Evolutionary conservation across 1,140 invertebrate genomes (phyloP), one percentile per base, ranked within the genome.

Genomic region (Sycophila sp.): DNA sequence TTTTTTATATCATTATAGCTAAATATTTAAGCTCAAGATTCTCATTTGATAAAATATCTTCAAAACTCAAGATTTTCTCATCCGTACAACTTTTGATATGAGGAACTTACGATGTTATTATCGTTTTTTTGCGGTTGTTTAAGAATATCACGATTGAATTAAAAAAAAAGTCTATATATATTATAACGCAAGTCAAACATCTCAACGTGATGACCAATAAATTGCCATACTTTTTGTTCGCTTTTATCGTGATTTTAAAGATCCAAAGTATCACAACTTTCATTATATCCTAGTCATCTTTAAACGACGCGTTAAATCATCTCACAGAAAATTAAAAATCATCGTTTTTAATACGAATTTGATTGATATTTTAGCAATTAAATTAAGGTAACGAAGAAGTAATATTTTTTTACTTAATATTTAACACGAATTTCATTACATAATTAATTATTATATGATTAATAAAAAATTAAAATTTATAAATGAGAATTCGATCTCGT

Each of bases 11-110:
- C 8, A 22, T 68, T 49, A 59, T 1, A 47, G 22, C 42, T 67
- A 59, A 58, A 47, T 42, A 45, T 30, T 22, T 59, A 68, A 68
- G 55, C 40, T 58, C 28, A 34, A 45, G 28, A 47, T 68, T 38
- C 32, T 60, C 47, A 47, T 51, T 68, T 51, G n/a, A 60, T 49
- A 56, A 13, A 55, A 69, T 55, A 69, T 55, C 63, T 69, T 69
- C 58, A 69, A 69, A 69, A 69, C 68, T 69, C 68, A 69, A 69
- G 59, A 69, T 63, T 62, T 69, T 69, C 68, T 63, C 47, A 42
- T 69, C 55, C 19, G 17, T 63, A 56, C 49, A 40, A 60, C 15
- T 68, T 55, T 69, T 69, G 59, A 69, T 63, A 63, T 63, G 49
- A 62, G 59, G 28, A 60, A 69, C 68, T 53, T 38, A 59, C 53